These are phyloP conservation scores for Drymonia ruficornis DNA, from an alignment of 2,888 invertebrate species.

Conservation along the genomic window DNA sequence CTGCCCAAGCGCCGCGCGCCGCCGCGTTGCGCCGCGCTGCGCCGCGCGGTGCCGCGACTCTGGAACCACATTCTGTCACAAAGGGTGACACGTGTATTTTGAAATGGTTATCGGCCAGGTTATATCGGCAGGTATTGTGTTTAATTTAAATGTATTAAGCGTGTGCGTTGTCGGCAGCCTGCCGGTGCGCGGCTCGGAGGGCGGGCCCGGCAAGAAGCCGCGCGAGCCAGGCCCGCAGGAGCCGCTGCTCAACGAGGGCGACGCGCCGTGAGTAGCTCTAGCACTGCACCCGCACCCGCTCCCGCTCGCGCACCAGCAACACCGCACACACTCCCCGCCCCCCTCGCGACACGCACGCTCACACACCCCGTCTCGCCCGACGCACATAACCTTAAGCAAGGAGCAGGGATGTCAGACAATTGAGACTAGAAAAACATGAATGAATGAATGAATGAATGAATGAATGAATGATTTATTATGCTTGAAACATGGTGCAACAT, in stretches of 20 bases:
- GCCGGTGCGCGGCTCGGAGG: slow-evolving; percentile 89
- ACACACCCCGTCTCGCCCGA: too few species aligned
- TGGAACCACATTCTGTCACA: too few species aligned
- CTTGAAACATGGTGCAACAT: too few species aligned
- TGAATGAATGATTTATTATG: too few species aligned
- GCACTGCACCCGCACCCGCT: too few species aligned
- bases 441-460: too few species aligned
- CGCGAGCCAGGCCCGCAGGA: slow-evolving; percentile 87
- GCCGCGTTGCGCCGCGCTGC: neutral
- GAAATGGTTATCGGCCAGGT: neutral
- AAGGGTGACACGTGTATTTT: too few species aligned
- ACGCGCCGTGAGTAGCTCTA: slow-evolving; percentile 89
- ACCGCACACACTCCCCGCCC: neutral
- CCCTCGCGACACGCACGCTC: neutral
- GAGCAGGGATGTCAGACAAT: too few species aligned
- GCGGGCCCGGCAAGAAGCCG: slow-evolving; percentile 87
- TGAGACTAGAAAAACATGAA: too few species aligned
- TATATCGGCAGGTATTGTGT: neutral
- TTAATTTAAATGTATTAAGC: neutral
- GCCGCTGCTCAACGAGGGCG: slow-evolving; percentile 87
- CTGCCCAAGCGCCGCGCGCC: neutral
- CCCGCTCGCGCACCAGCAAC: neutral
- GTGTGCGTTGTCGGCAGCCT: slow-evolving; percentile 78
- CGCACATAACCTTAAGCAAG: too few species aligned
- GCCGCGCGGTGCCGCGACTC: neutral